Evolutionary conservation across 2,113 vertebrate genomes (phyloP), one percentile per base, ranked within the genome.

Genomic region (Probosciger aterrimus): DNA sequence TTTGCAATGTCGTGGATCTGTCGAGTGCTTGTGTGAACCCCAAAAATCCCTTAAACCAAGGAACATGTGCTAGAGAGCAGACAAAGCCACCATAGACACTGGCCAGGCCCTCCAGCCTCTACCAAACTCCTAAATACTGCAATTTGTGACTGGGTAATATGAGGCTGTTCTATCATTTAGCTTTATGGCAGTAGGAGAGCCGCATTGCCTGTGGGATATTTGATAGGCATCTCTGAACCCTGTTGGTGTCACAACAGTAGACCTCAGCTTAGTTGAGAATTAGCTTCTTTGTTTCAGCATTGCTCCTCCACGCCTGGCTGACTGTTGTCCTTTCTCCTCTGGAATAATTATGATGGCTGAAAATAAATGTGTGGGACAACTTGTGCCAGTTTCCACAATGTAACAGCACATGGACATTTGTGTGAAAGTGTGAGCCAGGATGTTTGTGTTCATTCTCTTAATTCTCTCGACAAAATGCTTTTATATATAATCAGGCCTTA

Each of bases 351-450:
- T 2, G 57, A 59, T 53, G 91, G 35, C 37, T 88, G 80, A 69
- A 95, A 96, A 84, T 62, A 22, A 93, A 94, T 79, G 65, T 64
- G 69, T 75, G 64, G 85, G 43, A 64, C 52, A 44, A 27, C 18
- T 64, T 7, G 2, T 85, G 86, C 88, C 95, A 93, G 74, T 69
- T 85, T 89, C 77, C 75, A 83, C 90, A 87, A 3, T 87, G 87
- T 53, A 89, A 49, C 86, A 76, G 86, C 81, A 31, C 88, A 77
- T n/a, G 91, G 91, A 59, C 81, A 63, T 88, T 93, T 76, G 83
- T 95, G 88, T 92, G 91, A 86, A 93, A 96, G 93, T 71, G 76
- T 59, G 81, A 93, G 96, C 96, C 83, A 94, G 86, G 81, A 82
- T 94, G 92, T 91, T 94, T 95, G 74, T 70, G 71, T 86, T 86